Percentiles rank a stretch among this genome's conserved stretches.
Conservation (phyloP, 1,140 invertebrate species). For the Ostrea denselamellosa region DNA sequence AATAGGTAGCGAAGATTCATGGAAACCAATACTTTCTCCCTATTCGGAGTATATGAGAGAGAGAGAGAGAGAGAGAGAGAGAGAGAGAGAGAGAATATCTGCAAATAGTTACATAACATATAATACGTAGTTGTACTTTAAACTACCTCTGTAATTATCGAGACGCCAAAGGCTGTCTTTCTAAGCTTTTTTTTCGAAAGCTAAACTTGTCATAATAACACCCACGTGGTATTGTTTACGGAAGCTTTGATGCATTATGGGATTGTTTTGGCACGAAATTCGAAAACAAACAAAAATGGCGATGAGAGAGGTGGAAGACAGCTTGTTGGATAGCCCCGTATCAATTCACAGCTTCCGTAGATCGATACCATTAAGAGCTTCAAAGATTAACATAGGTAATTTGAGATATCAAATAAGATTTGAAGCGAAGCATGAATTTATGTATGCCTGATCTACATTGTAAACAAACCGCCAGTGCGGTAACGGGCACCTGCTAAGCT, state of each 20-base stretch:
- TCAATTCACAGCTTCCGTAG: conserved; percentile 33
- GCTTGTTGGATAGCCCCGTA: conserved; percentile 38
- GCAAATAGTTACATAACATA: too few species aligned
- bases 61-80: too few species aligned
- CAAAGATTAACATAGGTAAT: conserved; percentile 46
- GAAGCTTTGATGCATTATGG: conserved; percentile 41
- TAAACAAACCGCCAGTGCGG: conserved; percentile 11
- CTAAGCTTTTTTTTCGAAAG: too few species aligned
- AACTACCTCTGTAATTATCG: too few species aligned
- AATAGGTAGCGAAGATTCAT: too few species aligned
- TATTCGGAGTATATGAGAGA: too few species aligned
- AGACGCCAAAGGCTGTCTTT: too few species aligned
- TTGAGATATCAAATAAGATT: not conserved
- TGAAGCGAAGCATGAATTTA: not conserved
- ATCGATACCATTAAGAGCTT: conserved; percentile 45
- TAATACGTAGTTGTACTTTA: too few species aligned
- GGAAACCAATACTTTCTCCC: too few species aligned
- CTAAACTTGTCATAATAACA: too few species aligned
- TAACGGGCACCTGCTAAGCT: not conserved
- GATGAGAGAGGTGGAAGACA: conserved; percentile 22
- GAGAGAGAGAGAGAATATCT: too few species aligned
- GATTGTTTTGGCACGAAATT: conserved; percentile 47
- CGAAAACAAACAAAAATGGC: conserved; percentile 45
- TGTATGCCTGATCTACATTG: not conserved
- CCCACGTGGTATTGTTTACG: conserved; percentile 14